These are phyloP conservation scores for Solea senegalensis DNA, from an alignment of 2,113 vertebrate species.

Conservation along the genomic window DNA sequence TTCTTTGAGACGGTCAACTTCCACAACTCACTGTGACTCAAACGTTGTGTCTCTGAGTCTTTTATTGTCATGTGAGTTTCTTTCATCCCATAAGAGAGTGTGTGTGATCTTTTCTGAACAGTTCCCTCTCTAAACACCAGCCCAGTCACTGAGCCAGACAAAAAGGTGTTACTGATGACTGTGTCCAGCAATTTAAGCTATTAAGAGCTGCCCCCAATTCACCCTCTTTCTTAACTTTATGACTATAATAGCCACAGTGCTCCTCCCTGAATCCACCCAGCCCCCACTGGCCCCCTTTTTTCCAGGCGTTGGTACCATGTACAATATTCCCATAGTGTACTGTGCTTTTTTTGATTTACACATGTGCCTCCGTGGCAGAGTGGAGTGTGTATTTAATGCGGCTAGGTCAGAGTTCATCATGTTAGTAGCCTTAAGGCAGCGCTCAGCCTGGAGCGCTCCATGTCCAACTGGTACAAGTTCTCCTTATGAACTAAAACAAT, in stretches of 20 bases:
- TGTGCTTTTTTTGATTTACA: conserved; percentile 32
- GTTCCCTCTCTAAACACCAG: conserved; percentile 46
- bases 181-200: conserved; percentile 72
- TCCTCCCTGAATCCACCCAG: conserved; percentile 54
- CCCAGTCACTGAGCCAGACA: conserved; percentile 62
- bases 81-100: conserved; percentile 38
- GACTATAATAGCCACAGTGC: conserved; percentile 73
- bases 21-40: neutral
- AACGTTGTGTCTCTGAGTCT: conserved; percentile 28
- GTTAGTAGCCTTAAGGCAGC: conserved; percentile 45
- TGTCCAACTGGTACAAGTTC: conserved; percentile 57
- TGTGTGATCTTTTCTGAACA: conserved; percentile 62
- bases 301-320: conserved; percentile 53
- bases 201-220: conserved; percentile 72
- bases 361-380: conserved; percentile 32
- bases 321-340: conserved; percentile 64
- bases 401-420: conserved; percentile 65
- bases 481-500: conserved; percentile 68
- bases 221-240: conserved; percentile 77
- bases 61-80: conserved; percentile 69
- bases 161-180: conserved; percentile 78
- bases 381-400: conserved; percentile 47
- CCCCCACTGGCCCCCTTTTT: conserved; percentile 9
- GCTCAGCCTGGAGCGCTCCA: conserved; percentile 53
- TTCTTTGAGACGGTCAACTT: conserved; percentile 7